These are phyloP conservation scores for Pithys albifrons DNA, from an alignment of 2,113 vertebrate genomes.

Conservation along the genomic window DNA sequence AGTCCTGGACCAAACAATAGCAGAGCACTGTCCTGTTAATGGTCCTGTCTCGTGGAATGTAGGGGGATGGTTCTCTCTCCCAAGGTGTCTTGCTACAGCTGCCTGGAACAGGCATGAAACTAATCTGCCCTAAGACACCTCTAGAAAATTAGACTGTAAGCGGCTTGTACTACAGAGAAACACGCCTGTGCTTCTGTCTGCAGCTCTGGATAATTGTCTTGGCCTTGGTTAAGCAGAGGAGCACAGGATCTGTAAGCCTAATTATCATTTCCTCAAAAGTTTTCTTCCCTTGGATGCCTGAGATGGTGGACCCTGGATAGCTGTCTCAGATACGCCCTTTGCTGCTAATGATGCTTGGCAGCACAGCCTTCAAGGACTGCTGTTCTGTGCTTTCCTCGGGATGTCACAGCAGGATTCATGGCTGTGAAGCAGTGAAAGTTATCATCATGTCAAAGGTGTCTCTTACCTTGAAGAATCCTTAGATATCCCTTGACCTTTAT, in stretches of 20 bases:
- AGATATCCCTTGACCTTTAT: not conserved
- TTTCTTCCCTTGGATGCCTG: not conserved
- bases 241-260: not conserved
- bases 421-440: not conserved
- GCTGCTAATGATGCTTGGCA: not conserved
- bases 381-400: not conserved
- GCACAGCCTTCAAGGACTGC: not conserved
- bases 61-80: not conserved
- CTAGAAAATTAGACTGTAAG: conserved; percentile 3
- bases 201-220: not conserved
- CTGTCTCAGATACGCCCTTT: accelerated
- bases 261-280: not conserved
- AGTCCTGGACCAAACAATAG: not conserved
- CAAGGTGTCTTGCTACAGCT: not conserved
- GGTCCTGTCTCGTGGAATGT: not conserved
- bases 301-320: not conserved
- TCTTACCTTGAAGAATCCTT: not conserved
- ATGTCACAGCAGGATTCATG: not conserved
- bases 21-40: not conserved
- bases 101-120: not conserved
- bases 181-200: not conserved
- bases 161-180: not conserved
- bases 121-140: not conserved
- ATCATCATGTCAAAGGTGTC: not conserved
- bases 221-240: not conserved